Evolutionary conservation across 2,113 vertebrate genomes (phyloP), one percentile per base, ranked within the genome.

Genomic region (Tachysurus vachellii): DNA sequence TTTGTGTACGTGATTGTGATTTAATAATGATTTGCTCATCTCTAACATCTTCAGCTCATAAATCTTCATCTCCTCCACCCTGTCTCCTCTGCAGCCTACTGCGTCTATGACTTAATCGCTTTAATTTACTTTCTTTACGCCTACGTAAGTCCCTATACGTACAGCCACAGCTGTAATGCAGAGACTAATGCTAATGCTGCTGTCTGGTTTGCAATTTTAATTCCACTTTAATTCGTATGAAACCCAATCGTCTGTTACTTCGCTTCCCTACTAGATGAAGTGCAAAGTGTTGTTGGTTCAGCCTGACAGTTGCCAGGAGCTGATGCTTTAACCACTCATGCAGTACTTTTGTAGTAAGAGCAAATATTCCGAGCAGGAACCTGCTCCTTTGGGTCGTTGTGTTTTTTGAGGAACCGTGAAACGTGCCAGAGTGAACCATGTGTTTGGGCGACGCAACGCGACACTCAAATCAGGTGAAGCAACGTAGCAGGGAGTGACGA

Each of bases 391-490:
- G 47, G 47, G 82, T 36, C 36, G 36, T 36, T 36, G 36, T 93
- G 92, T 91, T 85, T 92, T 91, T 88, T 86, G 54, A 91, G 94
- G 91, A 94, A 94, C 93, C 83, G 92, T 94, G 94, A 91, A 93
- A 91, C 86, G 86, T 82, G 61, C 73, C 80, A 85, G 73, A 56
- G 87, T 77, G 81, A 87, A 90, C 87, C 87, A 90, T 86, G 61
- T 88, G 89, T 90, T 68, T 31, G 83, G 81, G 88, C 81, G 86
- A 85, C 77, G 36, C 77, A 82, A 86, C 71, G 56, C 44, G 12
- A 84, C 61, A 83, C 90, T 88, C 88, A 54, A 88, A 61, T 70
- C 57, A 79, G 26, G 50, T 57, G 71, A 83, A 68, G 66, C 53
- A 80, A 80, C 36, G 53, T 16, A 44, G 81, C 59, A 57, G 53